Evolutionary conservation across 2,888 invertebrate genomes (phyloP).

Genomic region (Nymphalis urticae): DNA sequence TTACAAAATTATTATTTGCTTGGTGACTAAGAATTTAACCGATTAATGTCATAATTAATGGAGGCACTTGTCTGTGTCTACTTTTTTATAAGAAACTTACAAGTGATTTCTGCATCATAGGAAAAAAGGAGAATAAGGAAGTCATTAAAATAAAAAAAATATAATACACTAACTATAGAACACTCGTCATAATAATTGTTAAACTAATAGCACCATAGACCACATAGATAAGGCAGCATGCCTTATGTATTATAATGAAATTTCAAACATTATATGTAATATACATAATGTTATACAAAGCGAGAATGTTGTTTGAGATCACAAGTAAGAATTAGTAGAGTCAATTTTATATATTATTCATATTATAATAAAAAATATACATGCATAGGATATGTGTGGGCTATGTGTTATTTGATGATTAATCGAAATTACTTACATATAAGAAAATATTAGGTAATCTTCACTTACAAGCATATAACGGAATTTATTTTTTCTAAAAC

Average conservation of each 20-base stretch:
- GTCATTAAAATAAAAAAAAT: background rate
- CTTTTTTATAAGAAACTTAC: slow-evolving; percentile 15
- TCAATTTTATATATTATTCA: slow-evolving; percentile 35
- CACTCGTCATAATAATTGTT: background rate
- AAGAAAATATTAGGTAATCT: slow-evolving; percentile 13
- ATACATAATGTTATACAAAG: background rate
- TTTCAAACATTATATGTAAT: background rate
- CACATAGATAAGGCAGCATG: background rate
- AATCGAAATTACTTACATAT: slow-evolving; percentile 17
- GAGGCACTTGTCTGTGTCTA: slow-evolving; percentile 18
- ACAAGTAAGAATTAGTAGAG: slow-evolving; percentile 24
- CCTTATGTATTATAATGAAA: no score
- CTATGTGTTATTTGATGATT: slow-evolving; percentile 14
- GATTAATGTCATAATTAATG: background rate
- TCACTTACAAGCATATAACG: slow-evolving; percentile 21
- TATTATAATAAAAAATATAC: slow-evolving; percentile 29
- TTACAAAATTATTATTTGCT: background rate
- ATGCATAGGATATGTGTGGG: slow-evolving; percentile 10
- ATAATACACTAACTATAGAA: background rate
- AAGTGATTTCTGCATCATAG: slow-evolving; percentile 6
- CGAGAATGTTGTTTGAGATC: slow-evolving; percentile 1
- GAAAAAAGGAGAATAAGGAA: background rate
- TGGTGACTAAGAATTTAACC: no score
- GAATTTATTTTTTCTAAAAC: slow-evolving; percentile 11
- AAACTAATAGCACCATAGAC: background rate